Conservation (phyloP, 2,113 vertebrate species). For the Crotophaga sulcirostris region DNA sequence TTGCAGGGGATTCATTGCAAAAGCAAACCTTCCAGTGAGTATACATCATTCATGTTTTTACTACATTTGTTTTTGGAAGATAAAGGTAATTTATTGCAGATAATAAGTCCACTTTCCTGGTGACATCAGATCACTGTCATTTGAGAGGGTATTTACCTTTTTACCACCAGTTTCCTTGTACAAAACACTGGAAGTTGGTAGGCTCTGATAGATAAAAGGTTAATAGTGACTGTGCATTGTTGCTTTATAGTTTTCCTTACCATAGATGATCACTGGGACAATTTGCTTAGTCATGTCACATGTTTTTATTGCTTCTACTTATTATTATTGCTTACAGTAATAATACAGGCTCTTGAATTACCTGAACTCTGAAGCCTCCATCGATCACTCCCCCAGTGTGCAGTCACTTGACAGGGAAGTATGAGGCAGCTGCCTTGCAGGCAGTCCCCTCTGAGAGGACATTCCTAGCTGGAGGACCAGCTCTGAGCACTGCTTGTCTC, state of each 20-base stretch:
- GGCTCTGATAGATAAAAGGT: background rate
- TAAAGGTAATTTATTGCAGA: background rate
- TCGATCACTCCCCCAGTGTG: background rate
- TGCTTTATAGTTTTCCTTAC: background rate
- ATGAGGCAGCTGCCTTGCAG: background rate
- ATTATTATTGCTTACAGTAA: background rate
- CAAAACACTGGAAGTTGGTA: background rate
- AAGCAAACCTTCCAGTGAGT: slow-evolving; percentile 68
- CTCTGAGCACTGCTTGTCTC: background rate
- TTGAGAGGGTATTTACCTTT: background rate
- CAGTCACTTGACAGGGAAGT: background rate
- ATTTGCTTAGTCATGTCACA: background rate
- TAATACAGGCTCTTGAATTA: background rate
- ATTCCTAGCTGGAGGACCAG: background rate
- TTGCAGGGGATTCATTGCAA: slow-evolving; percentile 73
- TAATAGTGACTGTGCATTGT: background rate
- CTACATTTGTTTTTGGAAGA: background rate
- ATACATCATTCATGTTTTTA: background rate
- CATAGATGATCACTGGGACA: background rate
- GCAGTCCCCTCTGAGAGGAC: background rate
- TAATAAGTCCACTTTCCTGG: background rate
- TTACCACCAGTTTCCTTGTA: background rate
- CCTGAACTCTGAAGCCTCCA: background rate
- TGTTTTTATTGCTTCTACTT: background rate
- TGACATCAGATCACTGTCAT: background rate